Base-by-base conservation (phyloP, 2,888 invertebrate genomes). In the Pherbina coryleti region DNA sequence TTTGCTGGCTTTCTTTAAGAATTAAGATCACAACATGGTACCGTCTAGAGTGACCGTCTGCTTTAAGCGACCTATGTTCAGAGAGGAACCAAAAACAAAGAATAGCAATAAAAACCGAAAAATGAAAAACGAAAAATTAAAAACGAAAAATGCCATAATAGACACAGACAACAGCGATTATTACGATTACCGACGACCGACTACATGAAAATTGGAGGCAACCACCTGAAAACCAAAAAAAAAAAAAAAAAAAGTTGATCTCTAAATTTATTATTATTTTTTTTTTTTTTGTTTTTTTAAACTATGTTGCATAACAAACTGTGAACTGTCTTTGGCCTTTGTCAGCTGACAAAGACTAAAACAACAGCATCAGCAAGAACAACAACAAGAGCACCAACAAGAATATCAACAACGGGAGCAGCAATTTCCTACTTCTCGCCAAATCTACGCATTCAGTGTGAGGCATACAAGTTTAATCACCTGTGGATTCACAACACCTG, bases 261-360 rank as follows among this genome's bases (percentile, higher is more conserved):
- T 57, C 72, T 72, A 57, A 72, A 72, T 72, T 72, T 25, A 44
- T 44, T 72, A 17, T 9, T 44, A 7, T 62, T 73, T 17, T 8
- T n/a, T n/a, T 69, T 25, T 51, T 69, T 34, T 31, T 3, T 17
- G 17, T 67, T 4, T 19, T 67, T 49, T 19, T 67, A 25, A 9
- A n/a, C 4, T 19, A n/a, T 19, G 49, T 73, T 73, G 28, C 73
- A 73, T 60, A 73, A 73, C 62, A 62, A 73, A 73, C 73, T 73
- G 73, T 73, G 60, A 62, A 74, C 64, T 66, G 66, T 3, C 37
- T 69, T 69, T 51, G 69, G 69, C 51, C 69, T 28, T 25, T 22
- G 67, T 19, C 67, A 37, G 37, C 34, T 37, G 66, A 25, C 60
- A 49, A 25, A 17, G 5, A 17, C 55, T 19, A 5, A 22, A 49